Percentiles rank a stretch among this genome's conserved stretches.
phyloP scores from a whole-genome alignment of 2,113 vertebrate species.

The Blennius ocellaris region DNA sequence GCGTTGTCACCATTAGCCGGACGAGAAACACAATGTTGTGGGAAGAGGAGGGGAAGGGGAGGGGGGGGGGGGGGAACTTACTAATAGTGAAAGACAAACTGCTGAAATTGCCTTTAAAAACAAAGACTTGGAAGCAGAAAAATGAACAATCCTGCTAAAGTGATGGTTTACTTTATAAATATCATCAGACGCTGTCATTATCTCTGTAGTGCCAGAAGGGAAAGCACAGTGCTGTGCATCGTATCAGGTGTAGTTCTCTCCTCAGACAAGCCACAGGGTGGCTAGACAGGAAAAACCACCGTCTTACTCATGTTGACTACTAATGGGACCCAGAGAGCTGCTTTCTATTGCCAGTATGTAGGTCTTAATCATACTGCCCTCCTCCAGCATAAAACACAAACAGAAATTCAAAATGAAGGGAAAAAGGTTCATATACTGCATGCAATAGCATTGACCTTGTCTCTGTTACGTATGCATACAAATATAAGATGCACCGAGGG shows the following conservation, averaged over 20 bases:
- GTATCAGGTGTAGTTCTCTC: conserved; percentile 59
- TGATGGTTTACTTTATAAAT: conserved; percentile 44
- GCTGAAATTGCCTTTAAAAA: conserved; percentile 26
- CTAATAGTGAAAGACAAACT: conserved; percentile 19
- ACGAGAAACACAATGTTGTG: conserved; percentile 16
- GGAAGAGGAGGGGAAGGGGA: too few relatives aligned
- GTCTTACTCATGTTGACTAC: conserved; percentile 58
- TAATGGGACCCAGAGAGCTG: conserved; percentile 59
- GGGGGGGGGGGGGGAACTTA: not conserved
- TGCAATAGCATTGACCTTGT: not conserved
- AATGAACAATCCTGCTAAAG: conserved; percentile 21
- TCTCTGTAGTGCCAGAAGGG: conserved; percentile 41
- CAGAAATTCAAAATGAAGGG: too few relatives aligned
- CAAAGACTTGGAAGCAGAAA: conserved; percentile 1
- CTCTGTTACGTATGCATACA: not conserved
- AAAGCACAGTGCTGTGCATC: conserved; percentile 47
- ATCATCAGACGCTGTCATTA: conserved; percentile 64
- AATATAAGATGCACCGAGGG: not conserved
- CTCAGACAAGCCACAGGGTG: conserved; percentile 53
- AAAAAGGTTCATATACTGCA: too few relatives aligned
- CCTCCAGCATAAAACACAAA: conserved; percentile 27
- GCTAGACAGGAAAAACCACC: conserved; percentile 50
- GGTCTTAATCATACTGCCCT: conserved; percentile 27
- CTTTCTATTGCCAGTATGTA: conserved; percentile 33
- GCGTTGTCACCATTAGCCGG: conserved; percentile 43